These are phyloP conservation scores for Palythoa grandis DNA, from an alignment of 92 coral and sea anemone genomes.

Conservation along the genomic window DNA sequence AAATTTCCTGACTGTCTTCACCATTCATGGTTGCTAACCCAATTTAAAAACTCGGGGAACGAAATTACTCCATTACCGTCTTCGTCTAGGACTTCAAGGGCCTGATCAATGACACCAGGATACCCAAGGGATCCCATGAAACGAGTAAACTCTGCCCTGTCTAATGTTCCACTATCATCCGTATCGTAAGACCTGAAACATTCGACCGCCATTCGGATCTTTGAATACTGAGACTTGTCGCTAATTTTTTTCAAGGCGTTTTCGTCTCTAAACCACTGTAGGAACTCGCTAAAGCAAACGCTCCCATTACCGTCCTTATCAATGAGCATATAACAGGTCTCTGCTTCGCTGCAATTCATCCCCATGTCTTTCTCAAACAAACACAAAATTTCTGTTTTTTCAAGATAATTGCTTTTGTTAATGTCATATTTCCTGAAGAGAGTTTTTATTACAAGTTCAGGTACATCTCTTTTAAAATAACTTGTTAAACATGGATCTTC, in stretches of 20 bases:
- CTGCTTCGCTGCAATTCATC: slow-evolving; percentile 72
- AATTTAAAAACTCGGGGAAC: slow-evolving; percentile 81
- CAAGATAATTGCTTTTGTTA: slow-evolving; percentile 69
- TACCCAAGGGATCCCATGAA: slow-evolving; percentile 61
- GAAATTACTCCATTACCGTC: slow-evolving; percentile 90
- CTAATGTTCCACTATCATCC: slow-evolving; percentile 85
- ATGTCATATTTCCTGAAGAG: slow-evolving; percentile 81
- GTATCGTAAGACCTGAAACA: slow-evolving; percentile 78
- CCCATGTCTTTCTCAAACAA: slow-evolving; percentile 81
- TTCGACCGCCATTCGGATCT: slow-evolving; percentile 72
- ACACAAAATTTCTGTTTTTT: slow-evolving; percentile 59
- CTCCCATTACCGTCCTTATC: slow-evolving; percentile 89
- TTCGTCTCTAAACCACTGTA: slow-evolving; percentile 73
- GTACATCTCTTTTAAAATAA: slow-evolving; percentile 67
- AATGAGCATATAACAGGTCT: slow-evolving; percentile 65
- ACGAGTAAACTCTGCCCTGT: slow-evolving; percentile 69
- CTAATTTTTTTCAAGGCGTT: slow-evolving; percentile 66
- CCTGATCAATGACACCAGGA: slow-evolving; percentile 53
- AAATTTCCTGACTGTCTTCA: neutral
- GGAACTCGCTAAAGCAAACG: slow-evolving; percentile 76
- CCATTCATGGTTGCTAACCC: slow-evolving; percentile 58
- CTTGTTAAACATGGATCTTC: slow-evolving; percentile 8
- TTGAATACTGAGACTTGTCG: slow-evolving; percentile 68
- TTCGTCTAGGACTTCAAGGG: slow-evolving; percentile 63
- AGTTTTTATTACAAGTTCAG: slow-evolving; percentile 78